phyloP scores from a whole-genome alignment of 1,140 invertebrate species.

The Megalopta genalis region DNA sequence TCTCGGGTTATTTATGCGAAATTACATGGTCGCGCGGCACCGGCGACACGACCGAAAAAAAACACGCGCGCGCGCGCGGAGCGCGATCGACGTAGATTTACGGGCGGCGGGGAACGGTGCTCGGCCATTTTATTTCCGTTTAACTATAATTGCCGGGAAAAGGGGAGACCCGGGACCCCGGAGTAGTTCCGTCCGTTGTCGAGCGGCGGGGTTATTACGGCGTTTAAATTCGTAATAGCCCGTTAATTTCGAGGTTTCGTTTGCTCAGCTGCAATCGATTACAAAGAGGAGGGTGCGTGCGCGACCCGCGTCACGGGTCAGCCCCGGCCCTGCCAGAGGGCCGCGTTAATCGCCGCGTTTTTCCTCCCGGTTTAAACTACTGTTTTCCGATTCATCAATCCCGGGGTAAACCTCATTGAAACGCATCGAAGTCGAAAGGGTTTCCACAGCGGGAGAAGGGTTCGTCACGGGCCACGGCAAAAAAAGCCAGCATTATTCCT shows the following conservation, averaged over 20 bases:
- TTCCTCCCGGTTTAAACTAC: constrained; percentile 40
- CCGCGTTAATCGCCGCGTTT: constrained; percentile 55
- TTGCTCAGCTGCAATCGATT: constrained; percentile 72
- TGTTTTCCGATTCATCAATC: constrained; percentile 57
- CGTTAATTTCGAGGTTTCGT: constrained; percentile 71
- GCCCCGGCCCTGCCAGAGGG: constrained; percentile 6
- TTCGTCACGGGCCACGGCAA: background rate
- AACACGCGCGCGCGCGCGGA: background rate
- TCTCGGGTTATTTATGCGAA: constrained; percentile 35
- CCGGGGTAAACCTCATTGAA: constrained; percentile 51
- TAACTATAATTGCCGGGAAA: constrained; percentile 17
- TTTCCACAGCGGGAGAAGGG: background rate
- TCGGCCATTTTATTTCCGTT: constrained; percentile 39
- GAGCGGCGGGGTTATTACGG: constrained; percentile 60
- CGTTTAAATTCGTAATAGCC: constrained; percentile 69
- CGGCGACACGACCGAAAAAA: background rate
- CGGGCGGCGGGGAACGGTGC: background rate
- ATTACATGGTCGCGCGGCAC: constrained; percentile 4
- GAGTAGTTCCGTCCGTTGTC: background rate
- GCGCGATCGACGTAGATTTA: constrained; percentile 10
- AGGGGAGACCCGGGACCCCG: background rate
- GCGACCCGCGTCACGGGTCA: background rate
- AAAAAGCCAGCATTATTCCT: background rate
- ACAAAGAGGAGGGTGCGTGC: constrained; percentile 20
- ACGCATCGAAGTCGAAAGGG: constrained; percentile 44